Evolutionary conservation across 2,888 invertebrate genomes (phyloP), one percentile per base, ranked within the genome.

Genomic region (Rhingia rostrata): DNA sequence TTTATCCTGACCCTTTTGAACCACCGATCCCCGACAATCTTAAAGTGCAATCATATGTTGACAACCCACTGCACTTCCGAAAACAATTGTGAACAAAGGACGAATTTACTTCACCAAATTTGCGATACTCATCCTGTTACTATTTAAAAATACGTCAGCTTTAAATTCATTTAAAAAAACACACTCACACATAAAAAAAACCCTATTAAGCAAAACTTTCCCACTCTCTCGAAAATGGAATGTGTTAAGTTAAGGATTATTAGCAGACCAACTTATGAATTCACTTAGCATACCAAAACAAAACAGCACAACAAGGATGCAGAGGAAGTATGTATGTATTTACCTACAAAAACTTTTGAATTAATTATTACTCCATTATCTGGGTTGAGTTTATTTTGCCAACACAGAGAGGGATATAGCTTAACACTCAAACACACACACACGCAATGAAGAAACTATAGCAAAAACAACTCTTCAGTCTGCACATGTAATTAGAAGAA

Each of bases 181-280:
- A 39, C 7, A 45, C 14, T 22, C 9, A 10, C 7, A 49, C 22
- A 22, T 22, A 22, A 2, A 22, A 22, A 22, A 22, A 22, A 49
- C 4, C 4, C 4, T 14, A 47, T 22, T 22, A 9, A 14, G 7
- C 22, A 47, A 47, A 47, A 47, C 30, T 30, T 22, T 10, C 49
- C 4, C 9, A 14, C 6, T 14, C 7, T 4, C 47, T 39, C 7
- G 7, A 39, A 35, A 4, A 9, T 6, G 6, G 41, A 75, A 64
- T 54, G 64, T 72, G 64, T 72, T 64, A 82, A 77, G 64, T 64
- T 49, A 49, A 64, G 74, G 74, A 41, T 41, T 47, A 49, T 61
- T 82, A 77, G 70, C 81, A 77, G 70, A 75, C 32, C 81, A 70
- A 70, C 70, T 75, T 75, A 70, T 64, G 64, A 74, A 74, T 82